Evolutionary conservation across 2,113 vertebrate species (phyloP).

Genomic region (Catagonus wagneri): DNA sequence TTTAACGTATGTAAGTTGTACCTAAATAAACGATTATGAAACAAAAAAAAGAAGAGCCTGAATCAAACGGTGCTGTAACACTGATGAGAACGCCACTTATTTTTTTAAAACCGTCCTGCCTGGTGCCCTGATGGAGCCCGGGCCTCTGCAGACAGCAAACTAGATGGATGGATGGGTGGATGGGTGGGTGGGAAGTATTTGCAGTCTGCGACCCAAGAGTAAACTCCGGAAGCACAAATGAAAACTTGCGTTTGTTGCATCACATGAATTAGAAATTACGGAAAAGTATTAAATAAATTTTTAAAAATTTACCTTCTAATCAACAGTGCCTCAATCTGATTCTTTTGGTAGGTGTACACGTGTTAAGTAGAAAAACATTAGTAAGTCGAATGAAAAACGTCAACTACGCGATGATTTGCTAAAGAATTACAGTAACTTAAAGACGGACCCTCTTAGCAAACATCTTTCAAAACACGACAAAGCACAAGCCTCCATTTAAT

Average conservation of each 20-base stretch:
- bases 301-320: not conserved
- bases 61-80: no score
- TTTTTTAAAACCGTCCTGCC: no score
- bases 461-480: not conserved
- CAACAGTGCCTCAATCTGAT: not conserved
- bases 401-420: not conserved
- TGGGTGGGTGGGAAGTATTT: not conserved
- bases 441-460: not conserved
- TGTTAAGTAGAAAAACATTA: not conserved
- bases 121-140: accelerated
- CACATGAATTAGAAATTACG: not conserved
- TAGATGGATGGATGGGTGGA: no score
- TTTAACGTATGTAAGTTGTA: not conserved
- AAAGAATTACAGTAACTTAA: not conserved
- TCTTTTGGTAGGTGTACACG: not conserved
- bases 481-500: not conserved
- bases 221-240: not conserved
- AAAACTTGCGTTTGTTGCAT: not conserved
- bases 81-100: not conserved
- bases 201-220: not conserved
- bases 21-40: not conserved
- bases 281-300: not conserved
- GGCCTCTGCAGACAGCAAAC: no score
- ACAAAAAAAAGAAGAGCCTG: not conserved
- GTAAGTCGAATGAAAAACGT: not conserved